Evolutionary conservation across 2,888 invertebrate species (phyloP), one percentile per base, ranked within the genome.

Genomic region (Atrina japonica): DNA sequence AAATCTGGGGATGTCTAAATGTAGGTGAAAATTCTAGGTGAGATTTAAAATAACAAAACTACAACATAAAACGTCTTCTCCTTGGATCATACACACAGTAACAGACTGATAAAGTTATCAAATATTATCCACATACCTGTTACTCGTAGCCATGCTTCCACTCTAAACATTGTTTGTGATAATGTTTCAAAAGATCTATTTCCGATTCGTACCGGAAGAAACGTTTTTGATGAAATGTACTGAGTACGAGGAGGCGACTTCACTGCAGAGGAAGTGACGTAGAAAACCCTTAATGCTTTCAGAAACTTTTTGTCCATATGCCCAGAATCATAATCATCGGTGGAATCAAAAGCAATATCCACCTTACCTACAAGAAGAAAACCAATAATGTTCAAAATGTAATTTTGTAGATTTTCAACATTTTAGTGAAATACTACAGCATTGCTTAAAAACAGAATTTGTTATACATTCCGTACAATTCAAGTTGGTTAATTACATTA

Each of bases 141-240:
- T 0, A 77, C 55, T 50, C 68, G 67, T 18, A 84, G 60, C 83
- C 83, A 84, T 16, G 75, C 77, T 40, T 78, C 78, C 14, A 84
- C 73, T 49, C 83, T 67, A 14, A 66, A 75, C 82, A 84, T 83
- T 0, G 83, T 83, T 56, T 80, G 73, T 14, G 69, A 73, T 82
- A 84, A 82, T 1, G 73, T 69, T 61, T 84, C 83, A 56, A 80
- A 82, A 2, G 63, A 43, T 25, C 56, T 50, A 5, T 56, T 49
- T 3, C 78, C 78, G 23, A 63, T 75, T 14, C 77, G 63, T 0
- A 70, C 71, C 0, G 83, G 83, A 29, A 78, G 70, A 41, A 84
- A 83, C n/a, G 80, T 40, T 18, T 65, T 72, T 35, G 78, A 73
- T 16, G 76, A 66, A 27, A 80, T 47, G 11, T 55, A 49, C 16